These are phyloP conservation scores for Crypturellus tataupa DNA, from an alignment of 2,797 vertebrate species.

Conservation along the genomic window DNA sequence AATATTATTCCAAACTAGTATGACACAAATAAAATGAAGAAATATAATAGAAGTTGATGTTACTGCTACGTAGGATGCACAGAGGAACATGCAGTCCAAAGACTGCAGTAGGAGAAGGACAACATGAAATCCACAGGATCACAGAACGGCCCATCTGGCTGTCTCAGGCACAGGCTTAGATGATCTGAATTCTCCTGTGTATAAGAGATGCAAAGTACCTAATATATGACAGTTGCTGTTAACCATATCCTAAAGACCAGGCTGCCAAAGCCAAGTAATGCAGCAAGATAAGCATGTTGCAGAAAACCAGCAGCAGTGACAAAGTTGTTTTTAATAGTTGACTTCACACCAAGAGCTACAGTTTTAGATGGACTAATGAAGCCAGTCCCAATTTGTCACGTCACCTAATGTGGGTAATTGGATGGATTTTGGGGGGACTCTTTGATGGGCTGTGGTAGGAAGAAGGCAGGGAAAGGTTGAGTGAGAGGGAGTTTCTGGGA, in stretches of 20 bases:
- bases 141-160: neutral
- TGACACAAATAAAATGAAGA: accelerated
- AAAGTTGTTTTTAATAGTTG: neutral
- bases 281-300: neutral
- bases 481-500: neutral
- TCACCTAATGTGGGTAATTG: accelerated
- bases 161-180: neutral
- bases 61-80: neutral
- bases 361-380: neutral
- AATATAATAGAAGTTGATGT: neutral
- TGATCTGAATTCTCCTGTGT: neutral
- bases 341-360: neutral
- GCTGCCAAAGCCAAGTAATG: neutral
- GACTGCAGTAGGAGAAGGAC: slow-evolving; percentile 5
- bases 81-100: slow-evolving; percentile 2
- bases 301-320: neutral
- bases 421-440: neutral
- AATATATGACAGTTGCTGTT: neutral
- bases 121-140: neutral
- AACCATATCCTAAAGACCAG: neutral
- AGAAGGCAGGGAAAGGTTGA: neutral
- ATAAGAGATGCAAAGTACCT: accelerated
- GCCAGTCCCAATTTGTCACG: accelerated
- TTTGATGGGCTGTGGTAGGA: accelerated
- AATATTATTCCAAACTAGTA: neutral